phyloP scores from a whole-genome alignment of 2,797 vertebrate species.

The Staurois parvus region DNA sequence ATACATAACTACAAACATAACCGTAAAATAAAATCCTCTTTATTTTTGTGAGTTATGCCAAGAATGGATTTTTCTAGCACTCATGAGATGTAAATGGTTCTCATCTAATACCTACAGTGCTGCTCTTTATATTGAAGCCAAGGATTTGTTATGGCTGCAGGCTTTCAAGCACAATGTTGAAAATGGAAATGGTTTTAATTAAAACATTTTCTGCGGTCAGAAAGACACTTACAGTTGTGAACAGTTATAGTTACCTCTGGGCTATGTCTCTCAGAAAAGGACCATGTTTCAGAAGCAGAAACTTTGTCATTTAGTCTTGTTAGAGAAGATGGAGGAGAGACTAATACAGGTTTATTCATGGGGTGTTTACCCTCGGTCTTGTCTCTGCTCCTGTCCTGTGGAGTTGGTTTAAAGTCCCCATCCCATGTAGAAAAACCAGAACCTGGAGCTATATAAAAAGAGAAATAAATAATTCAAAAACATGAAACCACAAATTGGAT shows the following conservation, averaged over 20 bases:
- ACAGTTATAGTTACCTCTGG: constrained; percentile 69
- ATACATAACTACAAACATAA: no score
- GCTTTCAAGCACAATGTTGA: background rate
- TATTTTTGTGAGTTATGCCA: background rate
- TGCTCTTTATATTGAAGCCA: background rate
- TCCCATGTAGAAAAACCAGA: constrained; percentile 55
- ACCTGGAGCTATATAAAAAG: constrained; percentile 60
- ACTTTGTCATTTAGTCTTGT: constrained; percentile 64
- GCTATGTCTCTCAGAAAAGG: constrained; percentile 60
- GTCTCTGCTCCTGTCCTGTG: constrained; percentile 75
- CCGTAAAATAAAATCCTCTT: background rate
- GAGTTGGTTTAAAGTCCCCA: constrained; percentile 76
- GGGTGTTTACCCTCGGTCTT: constrained; percentile 64
- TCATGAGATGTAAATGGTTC: background rate
- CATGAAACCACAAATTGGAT: background rate
- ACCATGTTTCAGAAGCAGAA: constrained; percentile 61
- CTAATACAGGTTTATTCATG: constrained; percentile 67
- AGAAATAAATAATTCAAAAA: background rate
- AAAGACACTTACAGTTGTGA: constrained; percentile 15
- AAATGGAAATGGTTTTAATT: constrained; percentile 30
- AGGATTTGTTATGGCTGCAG: constrained; percentile 11
- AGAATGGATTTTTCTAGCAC: background rate
- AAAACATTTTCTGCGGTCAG: constrained; percentile 13
- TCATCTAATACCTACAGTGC: constrained; percentile 5
- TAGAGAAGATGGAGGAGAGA: constrained; percentile 68